Evolutionary conservation across 2,797 vertebrate species (phyloP), one percentile per base, ranked within the genome.

Genomic region (Psittacula echo): DNA sequence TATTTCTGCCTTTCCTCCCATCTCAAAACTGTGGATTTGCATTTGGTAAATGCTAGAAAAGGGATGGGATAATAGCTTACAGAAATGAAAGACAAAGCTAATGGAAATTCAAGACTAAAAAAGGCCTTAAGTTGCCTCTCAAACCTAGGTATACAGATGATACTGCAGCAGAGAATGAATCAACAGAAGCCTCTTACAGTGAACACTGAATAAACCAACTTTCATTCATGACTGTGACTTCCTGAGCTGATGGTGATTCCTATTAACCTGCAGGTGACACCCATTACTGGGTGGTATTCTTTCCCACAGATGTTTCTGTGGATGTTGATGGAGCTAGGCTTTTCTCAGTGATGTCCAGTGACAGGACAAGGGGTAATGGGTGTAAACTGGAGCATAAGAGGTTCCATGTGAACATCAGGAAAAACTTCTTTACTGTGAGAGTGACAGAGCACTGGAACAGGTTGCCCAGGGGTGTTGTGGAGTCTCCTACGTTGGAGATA

Each of bases 151-250:
- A 48, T 61, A 7, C 73, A 85, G 66, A 5, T 4, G 18, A 34
- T 6, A 10, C 10, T 50, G 30, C 39, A 87, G 24, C 61, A 64
- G 3, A 51, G 73, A 84, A 50, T 32, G 39, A 26, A 26, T 16
- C 6, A 3, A 27, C 32, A 45, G 47, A 44, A 77, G 27, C 13
- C 22, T 54, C 48, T 26, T 19, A 24, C 21, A 81, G 3, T 0
- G 2, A 58, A 41, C 0, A 2, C 3, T 26, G 64, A 50, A 73
- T 27, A 87, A 94, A 91, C 3, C 30, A 37, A 7, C 32, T 77
- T 71, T 21, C 62, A 22, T 30, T 77, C 61, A 34, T 0, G 2
- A 42, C 23, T 5, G 5, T 0, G 2, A 24, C 34, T 24, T 24
- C 21, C 37, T 77, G n/a, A 34, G 11, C 45, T 83, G 76, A 32